phyloP scores from a whole-genome alignment of 2,888 invertebrate genomes.

The Hipparchia semele region DNA sequence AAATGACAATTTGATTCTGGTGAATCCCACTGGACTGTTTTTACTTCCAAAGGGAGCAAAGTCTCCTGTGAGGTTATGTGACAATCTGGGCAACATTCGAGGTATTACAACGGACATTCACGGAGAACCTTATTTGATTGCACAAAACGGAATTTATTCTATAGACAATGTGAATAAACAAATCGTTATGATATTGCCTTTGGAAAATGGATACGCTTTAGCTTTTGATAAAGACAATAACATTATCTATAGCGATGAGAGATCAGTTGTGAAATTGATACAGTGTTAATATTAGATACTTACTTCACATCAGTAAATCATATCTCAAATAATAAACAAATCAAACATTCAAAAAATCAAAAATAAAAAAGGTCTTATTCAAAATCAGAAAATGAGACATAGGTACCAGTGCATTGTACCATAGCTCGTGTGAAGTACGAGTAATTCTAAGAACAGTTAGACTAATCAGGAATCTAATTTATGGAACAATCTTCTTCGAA shows the following conservation, averaged over 20 bases:
- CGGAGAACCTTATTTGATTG: constrained; percentile 56
- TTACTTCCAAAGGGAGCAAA: constrained; percentile 47
- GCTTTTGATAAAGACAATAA: constrained; percentile 63
- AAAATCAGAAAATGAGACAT: neutral
- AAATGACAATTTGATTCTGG: constrained; percentile 53
- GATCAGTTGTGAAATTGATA: constrained; percentile 54
- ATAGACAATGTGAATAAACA: constrained; percentile 50
- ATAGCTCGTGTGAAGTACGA: neutral
- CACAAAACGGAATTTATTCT: constrained; percentile 59
- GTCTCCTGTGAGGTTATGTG: constrained; percentile 47
- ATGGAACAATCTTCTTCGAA: too few species aligned
- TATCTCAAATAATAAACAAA: neutral
- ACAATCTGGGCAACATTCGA: constrained; percentile 51
- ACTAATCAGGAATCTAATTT: too few species aligned
- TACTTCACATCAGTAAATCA: neutral
- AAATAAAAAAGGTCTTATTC: neutral
- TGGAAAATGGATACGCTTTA: constrained; percentile 58
- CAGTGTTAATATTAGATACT: constrained; percentile 1
- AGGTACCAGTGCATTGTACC: neutral
- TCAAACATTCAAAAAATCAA: too few species aligned
- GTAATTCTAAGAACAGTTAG: too few species aligned
- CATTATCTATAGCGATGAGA: constrained; percentile 60
- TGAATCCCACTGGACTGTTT: constrained; percentile 55
- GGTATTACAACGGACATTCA: constrained; percentile 54
- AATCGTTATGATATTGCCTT: constrained; percentile 46